Base-by-base conservation (phyloP, 2,888 invertebrate species). In the Orchesella flavescens region DNA sequence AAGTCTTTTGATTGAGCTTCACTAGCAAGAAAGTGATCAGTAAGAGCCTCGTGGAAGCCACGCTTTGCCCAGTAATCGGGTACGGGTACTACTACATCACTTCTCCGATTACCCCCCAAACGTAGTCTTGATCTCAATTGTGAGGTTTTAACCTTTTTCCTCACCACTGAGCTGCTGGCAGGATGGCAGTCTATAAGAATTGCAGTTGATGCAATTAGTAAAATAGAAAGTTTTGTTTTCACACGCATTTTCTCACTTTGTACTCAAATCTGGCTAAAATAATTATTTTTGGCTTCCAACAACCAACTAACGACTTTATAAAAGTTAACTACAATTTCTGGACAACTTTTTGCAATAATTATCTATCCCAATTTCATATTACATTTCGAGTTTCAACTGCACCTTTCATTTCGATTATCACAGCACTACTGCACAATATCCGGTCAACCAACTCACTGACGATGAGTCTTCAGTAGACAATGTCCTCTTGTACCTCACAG, bases 1-100 rank as follows among this genome's bases (percentile, higher is more conserved):
- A 61, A 57, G 10, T 66, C 80, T 23, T 71, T 80, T 1, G 9
- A 23, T 15, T 68, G 21, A 12, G 73, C 63, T 23, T 80, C 80
- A 24, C 80, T 80, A 12, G 73, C 80, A 19, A 80, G 12, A 5
- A 80, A 49, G 21, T 73, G 68, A 65, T 80, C 80, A 7, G 80
- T 46, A 3, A 24, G 61, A 13, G 80, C 46, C 1, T 80, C 80
- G 21, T 66, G 57, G 17, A 80, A 80, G 2, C 80, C 80, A n/a
- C 80, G 73, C 34, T 80, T 24, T 24, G 68, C 9, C 80, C 80
- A 80, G 34, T 59, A 80, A 63, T 80, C 80, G 5, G 73, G 24
- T 12, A 69, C 66, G 7, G 75, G 65, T 7, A 44, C 66, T 9
- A 76, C 53, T 12, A 19, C 17, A 46, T 44, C 59, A 49, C 34